Percentiles rank a stretch among this genome's conserved stretches.
phyloP scores from a whole-genome alignment of 2,797 vertebrate genomes.

The Eidolon dupreanum region DNA sequence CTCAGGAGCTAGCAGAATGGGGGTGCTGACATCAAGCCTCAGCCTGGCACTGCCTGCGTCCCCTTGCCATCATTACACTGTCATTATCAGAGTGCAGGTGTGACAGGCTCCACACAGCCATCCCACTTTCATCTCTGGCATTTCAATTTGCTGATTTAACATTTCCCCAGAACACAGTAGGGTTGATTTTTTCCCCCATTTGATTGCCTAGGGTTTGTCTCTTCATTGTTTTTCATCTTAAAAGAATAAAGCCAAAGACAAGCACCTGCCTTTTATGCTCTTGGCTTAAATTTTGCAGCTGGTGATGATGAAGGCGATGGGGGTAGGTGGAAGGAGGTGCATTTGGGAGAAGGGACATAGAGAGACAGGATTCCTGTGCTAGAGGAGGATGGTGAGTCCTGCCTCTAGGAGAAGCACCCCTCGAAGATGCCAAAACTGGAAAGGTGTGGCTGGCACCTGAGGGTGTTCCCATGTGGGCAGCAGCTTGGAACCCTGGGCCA shows the following conservation, averaged over 20 bases:
- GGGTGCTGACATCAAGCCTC: neutral
- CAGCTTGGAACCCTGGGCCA: neutral
- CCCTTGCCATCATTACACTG: neutral
- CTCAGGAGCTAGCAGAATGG: neutral
- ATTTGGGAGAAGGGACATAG: neutral
- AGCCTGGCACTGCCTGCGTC: neutral
- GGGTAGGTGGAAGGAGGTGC: neutral
- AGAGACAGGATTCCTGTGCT: neutral
- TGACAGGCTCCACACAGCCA: neutral
- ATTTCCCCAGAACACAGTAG: neutral
- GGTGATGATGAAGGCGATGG: neutral
- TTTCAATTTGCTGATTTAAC: slow-evolving; percentile 51
- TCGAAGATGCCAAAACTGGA: neutral
- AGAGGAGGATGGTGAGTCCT: neutral
- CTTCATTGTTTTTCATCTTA: slow-evolving; percentile 69
- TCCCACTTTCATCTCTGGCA: neutral
- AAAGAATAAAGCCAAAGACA: slow-evolving; percentile 60
- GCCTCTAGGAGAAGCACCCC: neutral
- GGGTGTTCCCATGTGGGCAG: neutral
- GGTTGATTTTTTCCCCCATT: neutral
- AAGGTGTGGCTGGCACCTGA: neutral
- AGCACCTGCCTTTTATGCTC: slow-evolving; percentile 66
- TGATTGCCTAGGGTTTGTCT: slow-evolving; percentile 62
- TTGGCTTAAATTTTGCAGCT: slow-evolving; percentile 35
- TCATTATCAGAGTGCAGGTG: neutral